These are phyloP conservation scores for Eulemur mongoz DNA, from an alignment of 2,797 vertebrate genomes.

Conservation along the genomic window DNA sequence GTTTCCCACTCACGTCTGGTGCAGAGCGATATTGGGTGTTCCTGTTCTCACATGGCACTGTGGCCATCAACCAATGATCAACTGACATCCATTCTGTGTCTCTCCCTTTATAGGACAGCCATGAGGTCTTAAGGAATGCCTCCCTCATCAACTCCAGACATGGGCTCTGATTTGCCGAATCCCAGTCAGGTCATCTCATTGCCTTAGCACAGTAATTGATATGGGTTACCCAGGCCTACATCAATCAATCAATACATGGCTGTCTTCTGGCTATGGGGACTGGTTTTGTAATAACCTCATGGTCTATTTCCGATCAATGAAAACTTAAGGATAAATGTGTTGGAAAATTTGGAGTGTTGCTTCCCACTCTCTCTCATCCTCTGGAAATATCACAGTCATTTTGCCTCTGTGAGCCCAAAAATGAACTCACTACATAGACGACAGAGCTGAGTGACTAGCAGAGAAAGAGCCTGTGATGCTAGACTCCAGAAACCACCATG, in stretches of 20 bases:
- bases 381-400: background rate
- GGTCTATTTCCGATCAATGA: background rate
- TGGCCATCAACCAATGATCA: background rate
- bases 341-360: background rate
- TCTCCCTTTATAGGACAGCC: background rate
- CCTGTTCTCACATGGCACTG: background rate
- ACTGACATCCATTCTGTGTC: background rate
- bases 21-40: background rate
- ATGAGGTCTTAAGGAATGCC: background rate
- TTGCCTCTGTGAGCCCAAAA: background rate
- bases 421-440: background rate
- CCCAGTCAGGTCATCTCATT: background rate
- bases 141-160: background rate
- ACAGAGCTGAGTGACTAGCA: background rate
- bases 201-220: background rate
- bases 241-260: background rate
- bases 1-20: background rate
- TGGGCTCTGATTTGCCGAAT: background rate
- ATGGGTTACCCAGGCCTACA: background rate
- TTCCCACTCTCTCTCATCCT: background rate
- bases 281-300: background rate
- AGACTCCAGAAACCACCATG: background rate
- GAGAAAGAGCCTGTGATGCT: background rate
- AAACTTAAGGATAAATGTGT: background rate
- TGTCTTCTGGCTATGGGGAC: background rate